Evolutionary conservation across 2,888 invertebrate species (phyloP).

Genomic region (Scotopteryx bipunctaria): DNA sequence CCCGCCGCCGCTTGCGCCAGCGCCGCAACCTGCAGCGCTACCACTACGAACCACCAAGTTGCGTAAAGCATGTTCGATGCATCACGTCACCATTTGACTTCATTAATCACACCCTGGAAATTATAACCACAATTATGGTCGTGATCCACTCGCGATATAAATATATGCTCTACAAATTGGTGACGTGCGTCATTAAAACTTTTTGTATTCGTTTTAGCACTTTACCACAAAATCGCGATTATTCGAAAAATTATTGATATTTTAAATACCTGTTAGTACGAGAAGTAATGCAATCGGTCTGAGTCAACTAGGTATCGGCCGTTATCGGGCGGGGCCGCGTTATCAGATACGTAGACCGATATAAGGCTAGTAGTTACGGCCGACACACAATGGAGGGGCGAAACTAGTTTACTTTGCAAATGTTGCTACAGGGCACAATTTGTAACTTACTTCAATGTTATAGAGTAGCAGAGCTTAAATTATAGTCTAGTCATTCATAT

Average conservation of each 20-base stretch:
- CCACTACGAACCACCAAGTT: slow-evolving; percentile 64
- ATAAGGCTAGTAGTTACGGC: slow-evolving; percentile 23
- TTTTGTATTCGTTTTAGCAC: too few species aligned
- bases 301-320: slow-evolving; percentile 66
- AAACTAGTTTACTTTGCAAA: slow-evolving; percentile 21
- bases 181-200: too few species aligned
- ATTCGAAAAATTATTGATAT: slow-evolving; percentile 11
- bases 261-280: slow-evolving; percentile 36
- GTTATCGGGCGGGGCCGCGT: slow-evolving; percentile 67
- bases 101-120: slow-evolving; percentile 49
- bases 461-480: background rate
- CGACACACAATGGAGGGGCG: slow-evolving; percentile 25
- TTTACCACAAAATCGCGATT: slow-evolving; percentile 6
- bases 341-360: slow-evolving; percentile 68
- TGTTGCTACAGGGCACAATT: slow-evolving; percentile 2
- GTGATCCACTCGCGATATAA: background rate
- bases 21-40: slow-evolving; percentile 55
- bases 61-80: slow-evolving; percentile 62
- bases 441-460: background rate
- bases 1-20: slow-evolving; percentile 49
- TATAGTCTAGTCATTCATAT: too few species aligned
- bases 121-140: slow-evolving; percentile 7
- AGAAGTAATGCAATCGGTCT: slow-evolving; percentile 51
- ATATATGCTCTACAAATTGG: too few species aligned
- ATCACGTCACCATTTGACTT: slow-evolving; percentile 75